Percentiles rank a stretch among this genome's conserved stretches.
Evolutionary conservation across 2,888 invertebrate genomes (phyloP).

Genomic region (Argyresthia goedartella): DNA sequence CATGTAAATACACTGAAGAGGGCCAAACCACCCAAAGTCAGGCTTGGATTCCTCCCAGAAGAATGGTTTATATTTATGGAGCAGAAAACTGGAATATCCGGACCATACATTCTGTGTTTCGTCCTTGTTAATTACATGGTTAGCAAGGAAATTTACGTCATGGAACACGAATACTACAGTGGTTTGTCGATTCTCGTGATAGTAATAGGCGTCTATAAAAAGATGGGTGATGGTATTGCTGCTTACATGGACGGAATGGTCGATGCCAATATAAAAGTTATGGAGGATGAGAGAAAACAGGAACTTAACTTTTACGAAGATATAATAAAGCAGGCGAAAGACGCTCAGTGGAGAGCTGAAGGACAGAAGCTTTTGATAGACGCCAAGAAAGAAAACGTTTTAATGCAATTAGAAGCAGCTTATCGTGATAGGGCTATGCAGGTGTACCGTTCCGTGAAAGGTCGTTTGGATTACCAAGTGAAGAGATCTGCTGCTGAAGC

Average conservation of each 20-base stretch:
- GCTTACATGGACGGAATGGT: conserved; percentile 76
- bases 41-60: conserved; percentile 61
- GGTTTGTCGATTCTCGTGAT: conserved; percentile 79
- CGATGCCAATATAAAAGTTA: conserved; percentile 67
- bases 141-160: conserved; percentile 93
- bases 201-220: conserved; percentile 70
- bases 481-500: conserved; percentile 82
- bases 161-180: conserved; percentile 92
- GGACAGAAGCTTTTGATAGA: conserved; percentile 82
- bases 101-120: conserved; percentile 89
- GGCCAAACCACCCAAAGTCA: conserved; percentile 70
- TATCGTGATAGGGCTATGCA: conserved; percentile 76
- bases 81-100: conserved; percentile 87
- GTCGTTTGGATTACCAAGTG: conserved; percentile 90
- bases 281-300: conserved; percentile 63
- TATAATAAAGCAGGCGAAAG: conserved; percentile 73
- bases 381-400: conserved; percentile 92
- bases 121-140: conserved; percentile 83
- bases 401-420: conserved; percentile 92
- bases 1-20: conserved; percentile 4
- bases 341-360: conserved; percentile 80
- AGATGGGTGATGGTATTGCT: conserved; percentile 75
- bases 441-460: conserved; percentile 73
- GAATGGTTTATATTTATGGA: conserved; percentile 86
- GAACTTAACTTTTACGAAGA: conserved; percentile 57